Conservation (phyloP, 1,140 invertebrate species). For the Yoshiicerus persimilis region DNA sequence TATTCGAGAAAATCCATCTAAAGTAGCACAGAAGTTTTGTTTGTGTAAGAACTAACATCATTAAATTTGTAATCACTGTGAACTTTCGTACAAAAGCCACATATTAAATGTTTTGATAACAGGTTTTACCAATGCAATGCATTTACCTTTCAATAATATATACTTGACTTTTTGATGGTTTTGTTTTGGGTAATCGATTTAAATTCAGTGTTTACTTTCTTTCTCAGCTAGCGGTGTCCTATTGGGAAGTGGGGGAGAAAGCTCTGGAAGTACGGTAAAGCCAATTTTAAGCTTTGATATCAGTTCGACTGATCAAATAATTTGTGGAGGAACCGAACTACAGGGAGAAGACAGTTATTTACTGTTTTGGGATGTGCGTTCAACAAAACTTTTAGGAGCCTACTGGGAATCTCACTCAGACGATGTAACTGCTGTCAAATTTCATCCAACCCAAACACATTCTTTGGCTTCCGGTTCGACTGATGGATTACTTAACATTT, state of each 20-base stretch:
- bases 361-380: constrained; percentile 79
- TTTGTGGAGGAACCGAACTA: constrained; percentile 74
- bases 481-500: constrained; percentile 85
- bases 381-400: constrained; percentile 69
- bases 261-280: constrained; percentile 51
- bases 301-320: constrained; percentile 67
- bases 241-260: neutral
- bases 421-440: constrained; percentile 56
- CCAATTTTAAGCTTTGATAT: constrained; percentile 73
- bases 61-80: neutral
- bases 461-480: constrained; percentile 72
- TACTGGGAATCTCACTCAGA: constrained; percentile 63
- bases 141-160: too few relatives aligned
- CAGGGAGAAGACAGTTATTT: constrained; percentile 71
- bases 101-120: neutral
- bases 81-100: neutral
- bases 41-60: neutral
- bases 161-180: too few relatives aligned
- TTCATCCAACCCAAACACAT: constrained; percentile 72
- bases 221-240: neutral
- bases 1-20: neutral
- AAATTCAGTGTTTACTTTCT: too few relatives aligned
- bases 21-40: constrained; percentile 39
- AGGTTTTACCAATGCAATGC: too few relatives aligned
- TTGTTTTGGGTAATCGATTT: too few relatives aligned